Conservation (phyloP, 2,797 vertebrate genomes). For the Monodelphis domestica region DNA sequence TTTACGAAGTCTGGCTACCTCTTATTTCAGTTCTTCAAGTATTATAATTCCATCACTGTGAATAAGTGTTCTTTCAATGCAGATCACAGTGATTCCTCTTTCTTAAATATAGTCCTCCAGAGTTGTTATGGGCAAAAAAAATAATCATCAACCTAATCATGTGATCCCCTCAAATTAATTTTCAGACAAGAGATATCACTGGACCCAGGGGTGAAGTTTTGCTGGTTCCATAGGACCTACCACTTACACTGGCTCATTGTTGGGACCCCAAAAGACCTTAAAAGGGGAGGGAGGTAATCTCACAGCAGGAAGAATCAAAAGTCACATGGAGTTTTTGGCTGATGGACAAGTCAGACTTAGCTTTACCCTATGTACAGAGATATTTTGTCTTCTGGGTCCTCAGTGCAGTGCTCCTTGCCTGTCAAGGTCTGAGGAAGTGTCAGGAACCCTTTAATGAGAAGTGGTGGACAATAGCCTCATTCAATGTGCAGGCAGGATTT, state of each 20-base stretch:
- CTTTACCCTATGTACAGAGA: too few relatives aligned
- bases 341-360: neutral
- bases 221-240: neutral
- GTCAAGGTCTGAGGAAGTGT: neutral
- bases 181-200: neutral
- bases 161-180: neutral
- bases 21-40: neutral
- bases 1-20: neutral
- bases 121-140: neutral
- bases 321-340: neutral
- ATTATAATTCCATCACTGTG: neutral
- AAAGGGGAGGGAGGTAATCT: neutral
- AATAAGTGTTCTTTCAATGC: neutral
- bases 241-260: neutral
- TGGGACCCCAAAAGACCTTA: neutral
- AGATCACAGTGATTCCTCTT: neutral
- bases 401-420: neutral
- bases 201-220: neutral
- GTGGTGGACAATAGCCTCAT: neutral
- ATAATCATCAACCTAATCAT: neutral
- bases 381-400: neutral
- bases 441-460: neutral
- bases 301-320: neutral
- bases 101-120: neutral
- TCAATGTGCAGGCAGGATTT: neutral